These are phyloP conservation scores for Orchesella cincta DNA, from an alignment of 1,140 invertebrate species.

Conservation along the genomic window DNA sequence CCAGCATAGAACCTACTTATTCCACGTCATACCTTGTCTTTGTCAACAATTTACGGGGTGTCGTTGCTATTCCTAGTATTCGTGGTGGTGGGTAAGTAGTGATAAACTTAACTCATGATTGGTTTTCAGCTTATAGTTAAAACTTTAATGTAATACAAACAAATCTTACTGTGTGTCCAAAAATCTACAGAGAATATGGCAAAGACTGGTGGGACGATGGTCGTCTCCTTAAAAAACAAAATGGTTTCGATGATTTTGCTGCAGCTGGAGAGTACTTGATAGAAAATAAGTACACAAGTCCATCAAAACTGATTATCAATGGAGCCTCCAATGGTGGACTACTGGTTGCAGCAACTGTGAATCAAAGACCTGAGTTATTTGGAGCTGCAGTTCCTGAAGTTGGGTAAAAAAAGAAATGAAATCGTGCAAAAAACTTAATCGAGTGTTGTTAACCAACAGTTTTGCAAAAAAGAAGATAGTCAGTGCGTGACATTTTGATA, in stretches of 20 bases:
- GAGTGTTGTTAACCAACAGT: neutral
- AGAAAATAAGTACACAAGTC: constrained; percentile 75
- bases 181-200: constrained; percentile 54
- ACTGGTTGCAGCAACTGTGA: constrained; percentile 86
- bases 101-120: constrained; percentile 61
- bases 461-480: too few species aligned
- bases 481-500: too few species aligned
- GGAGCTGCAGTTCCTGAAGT: constrained; percentile 87
- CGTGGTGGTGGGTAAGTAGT: constrained; percentile 83
- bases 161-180: neutral
- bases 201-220: constrained; percentile 71
- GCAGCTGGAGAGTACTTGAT: constrained; percentile 88
- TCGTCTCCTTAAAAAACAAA: constrained; percentile 89
- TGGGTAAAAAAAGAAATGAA: constrained; percentile 64
- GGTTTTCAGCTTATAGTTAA: constrained; percentile 61
- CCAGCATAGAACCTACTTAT: constrained; percentile 83
- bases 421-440: neutral
- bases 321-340: constrained; percentile 96
- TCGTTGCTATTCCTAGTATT: constrained; percentile 90
- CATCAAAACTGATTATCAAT: constrained; percentile 78
- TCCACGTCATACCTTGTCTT: constrained; percentile 81
- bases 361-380: constrained; percentile 93
- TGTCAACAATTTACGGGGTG: constrained; percentile 83
- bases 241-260: constrained; percentile 95
- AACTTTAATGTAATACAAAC: constrained; percentile 19